Percentiles rank a stretch among this genome's conserved stretches.
phyloP scores from a whole-genome alignment of 1,140 invertebrate genomes.

The Plodia interpunctella region DNA sequence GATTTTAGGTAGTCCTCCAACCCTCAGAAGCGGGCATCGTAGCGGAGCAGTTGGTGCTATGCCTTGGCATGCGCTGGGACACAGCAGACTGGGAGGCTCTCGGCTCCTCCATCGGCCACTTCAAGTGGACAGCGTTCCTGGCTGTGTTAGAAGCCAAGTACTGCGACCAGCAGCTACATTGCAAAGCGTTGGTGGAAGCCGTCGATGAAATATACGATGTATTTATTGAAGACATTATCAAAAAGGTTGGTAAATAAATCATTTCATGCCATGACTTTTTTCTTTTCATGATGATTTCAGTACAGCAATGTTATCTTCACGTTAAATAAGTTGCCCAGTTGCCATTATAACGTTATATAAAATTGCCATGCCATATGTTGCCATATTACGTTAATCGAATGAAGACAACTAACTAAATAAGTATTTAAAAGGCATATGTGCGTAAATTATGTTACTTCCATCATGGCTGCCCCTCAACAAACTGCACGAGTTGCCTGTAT shows the following conservation, averaged over 20 bases:
- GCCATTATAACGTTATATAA: no score
- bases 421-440: no score
- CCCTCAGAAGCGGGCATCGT: conserved; percentile 82
- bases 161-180: conserved; percentile 78
- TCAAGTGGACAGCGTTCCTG: conserved; percentile 82
- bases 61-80: conserved; percentile 83
- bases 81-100: conserved; percentile 81
- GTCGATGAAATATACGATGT: conserved; percentile 86
- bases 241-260: conserved; percentile 78
- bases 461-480: no score
- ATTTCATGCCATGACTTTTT: no score
- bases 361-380: no score
- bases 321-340: no score
- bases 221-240: conserved; percentile 89
- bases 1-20: conserved; percentile 80
- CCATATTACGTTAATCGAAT: no score
- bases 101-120: conserved; percentile 79
- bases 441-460: no score
- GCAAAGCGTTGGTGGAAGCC: conserved; percentile 82
- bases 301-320: no score
- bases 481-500: no score
- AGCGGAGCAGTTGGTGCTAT: conserved; percentile 81
- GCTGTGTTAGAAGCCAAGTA: conserved; percentile 86
- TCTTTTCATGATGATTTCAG: no score
- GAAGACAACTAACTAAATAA: no score